Evolutionary conservation across 2,113 vertebrate genomes (phyloP).

Genomic region (Hiodon alosoides): DNA sequence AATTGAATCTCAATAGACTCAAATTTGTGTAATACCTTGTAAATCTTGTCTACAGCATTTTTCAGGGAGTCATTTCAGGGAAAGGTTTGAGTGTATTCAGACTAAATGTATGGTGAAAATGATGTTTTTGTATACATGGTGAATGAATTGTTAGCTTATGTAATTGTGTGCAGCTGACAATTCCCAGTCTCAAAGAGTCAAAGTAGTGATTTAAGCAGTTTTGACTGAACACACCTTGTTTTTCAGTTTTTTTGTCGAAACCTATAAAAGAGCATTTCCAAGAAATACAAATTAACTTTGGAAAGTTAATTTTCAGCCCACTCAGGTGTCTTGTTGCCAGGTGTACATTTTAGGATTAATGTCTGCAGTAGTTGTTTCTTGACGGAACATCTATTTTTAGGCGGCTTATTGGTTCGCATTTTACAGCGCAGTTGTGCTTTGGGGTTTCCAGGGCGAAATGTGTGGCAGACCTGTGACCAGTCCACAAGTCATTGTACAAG

Average conservation of each 20-base stretch:
- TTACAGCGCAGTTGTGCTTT: constrained; percentile 37
- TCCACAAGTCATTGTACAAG: too few species aligned
- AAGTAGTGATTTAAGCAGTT: not conserved
- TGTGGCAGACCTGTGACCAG: constrained; percentile 44
- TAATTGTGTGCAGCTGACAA: constrained; percentile 1
- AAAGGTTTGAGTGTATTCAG: not conserved
- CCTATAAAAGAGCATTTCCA: constrained; percentile 9
- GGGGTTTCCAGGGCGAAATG: constrained; percentile 37
- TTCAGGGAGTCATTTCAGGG: too few species aligned
- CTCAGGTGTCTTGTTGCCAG: constrained; percentile 52
- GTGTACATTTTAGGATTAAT: constrained; percentile 38
- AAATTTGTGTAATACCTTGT: too few species aligned
- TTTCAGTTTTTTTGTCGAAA: not conserved
- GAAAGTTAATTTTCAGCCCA: constrained; percentile 41
- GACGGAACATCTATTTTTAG: constrained; percentile 42
- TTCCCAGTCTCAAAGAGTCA: constrained; percentile 2
- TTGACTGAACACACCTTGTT: too few species aligned
- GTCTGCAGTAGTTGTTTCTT: constrained; percentile 46
- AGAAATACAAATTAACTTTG: constrained; percentile 11
- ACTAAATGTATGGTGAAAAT: not conserved
- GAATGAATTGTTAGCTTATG: not conserved
- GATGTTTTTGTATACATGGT: not conserved
- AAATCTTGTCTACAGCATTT: not conserved
- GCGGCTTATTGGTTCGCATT: constrained; percentile 40
- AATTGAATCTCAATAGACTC: too few species aligned